Evolutionary conservation across 2,797 vertebrate species (phyloP), one percentile per base, ranked within the genome.

Genomic region (Champsocephalus esox): DNA sequence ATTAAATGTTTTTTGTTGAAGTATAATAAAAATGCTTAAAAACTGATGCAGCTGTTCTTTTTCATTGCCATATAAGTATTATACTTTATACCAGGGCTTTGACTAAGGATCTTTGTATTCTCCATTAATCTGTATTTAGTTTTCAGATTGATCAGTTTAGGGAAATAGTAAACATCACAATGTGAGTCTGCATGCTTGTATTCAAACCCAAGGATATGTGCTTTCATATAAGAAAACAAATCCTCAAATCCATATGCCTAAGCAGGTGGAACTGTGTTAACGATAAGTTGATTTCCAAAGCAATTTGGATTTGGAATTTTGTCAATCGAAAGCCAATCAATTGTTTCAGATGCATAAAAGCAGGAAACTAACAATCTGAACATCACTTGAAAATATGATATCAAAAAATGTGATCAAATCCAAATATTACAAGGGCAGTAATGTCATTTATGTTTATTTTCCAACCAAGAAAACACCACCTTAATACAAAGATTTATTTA

Each of bases 401-500:
- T 19, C 12, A 19, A 34, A 43, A 9, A 7, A 17, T 11, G 21
- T 38, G 34, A 28, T 41, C 6, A 43, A 14, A 24, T 28, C 49
- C 1, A 41, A 38, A 59, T 51, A 2, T 48, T 13, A 57, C 3
- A 1, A 17, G 11, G 32, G 17, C 12, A 41, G 11, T 17, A 59
- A 59, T 28, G 9, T 1, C 52, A 55, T 34, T 9, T 1, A 44
- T 24, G 19, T 9, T 43, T 17, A 52, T 62, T 70, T 49, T 8
- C 14, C 13, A 41, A 64, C 11, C 2, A 58, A 58, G 0, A 12
- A 55, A 70, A 56, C 16, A 70, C 12, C 70, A 12, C 5, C 8
- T 78, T 77, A 65, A 59, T 70, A 50, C 59, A 84, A 80, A 77
- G 1, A 69, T 90, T 79, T 83, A 77, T 92, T 91, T 75, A 84